These are phyloP conservation scores for Marronus borbonicus DNA, from an alignment of 2,888 invertebrate species.

Conservation along the genomic window DNA sequence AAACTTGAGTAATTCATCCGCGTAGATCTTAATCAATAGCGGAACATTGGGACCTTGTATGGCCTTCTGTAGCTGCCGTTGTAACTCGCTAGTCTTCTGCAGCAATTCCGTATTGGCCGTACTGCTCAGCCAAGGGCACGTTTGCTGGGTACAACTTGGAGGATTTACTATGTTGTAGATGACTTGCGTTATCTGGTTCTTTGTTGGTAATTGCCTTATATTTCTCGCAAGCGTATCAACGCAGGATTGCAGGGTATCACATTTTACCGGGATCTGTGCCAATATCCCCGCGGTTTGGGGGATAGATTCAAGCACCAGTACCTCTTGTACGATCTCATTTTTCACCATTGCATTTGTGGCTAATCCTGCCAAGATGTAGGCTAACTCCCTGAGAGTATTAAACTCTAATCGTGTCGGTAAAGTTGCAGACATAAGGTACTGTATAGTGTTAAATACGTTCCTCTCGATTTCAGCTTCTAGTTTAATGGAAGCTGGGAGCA, in stretches of 20 bases:
- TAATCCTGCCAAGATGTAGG: neutral
- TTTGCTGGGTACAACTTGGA: neutral
- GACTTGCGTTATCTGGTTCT: neutral
- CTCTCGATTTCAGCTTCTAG: neutral
- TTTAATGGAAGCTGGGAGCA: neutral
- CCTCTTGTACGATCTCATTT: neutral
- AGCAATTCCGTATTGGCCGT: neutral
- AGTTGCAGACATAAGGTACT: neutral
- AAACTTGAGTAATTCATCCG: neutral
- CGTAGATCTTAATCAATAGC: conserved; percentile 10
- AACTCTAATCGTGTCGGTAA: neutral
- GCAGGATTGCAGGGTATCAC: neutral
- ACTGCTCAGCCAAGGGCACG: neutral
- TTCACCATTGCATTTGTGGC: neutral
- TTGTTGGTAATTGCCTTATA: neutral
- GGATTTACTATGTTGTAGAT: conserved; percentile 4
- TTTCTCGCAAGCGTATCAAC: neutral
- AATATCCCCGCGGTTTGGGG: neutral
- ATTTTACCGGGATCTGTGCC: neutral
- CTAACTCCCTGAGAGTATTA: neutral
- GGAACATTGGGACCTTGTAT: neutral
- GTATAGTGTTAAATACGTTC: neutral
- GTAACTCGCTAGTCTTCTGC: neutral
- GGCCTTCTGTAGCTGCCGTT: neutral
- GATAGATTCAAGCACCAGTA: neutral